Base-by-base conservation (phyloP, 2,888 invertebrate species). In the Leptinotarsa rubiginosa region DNA sequence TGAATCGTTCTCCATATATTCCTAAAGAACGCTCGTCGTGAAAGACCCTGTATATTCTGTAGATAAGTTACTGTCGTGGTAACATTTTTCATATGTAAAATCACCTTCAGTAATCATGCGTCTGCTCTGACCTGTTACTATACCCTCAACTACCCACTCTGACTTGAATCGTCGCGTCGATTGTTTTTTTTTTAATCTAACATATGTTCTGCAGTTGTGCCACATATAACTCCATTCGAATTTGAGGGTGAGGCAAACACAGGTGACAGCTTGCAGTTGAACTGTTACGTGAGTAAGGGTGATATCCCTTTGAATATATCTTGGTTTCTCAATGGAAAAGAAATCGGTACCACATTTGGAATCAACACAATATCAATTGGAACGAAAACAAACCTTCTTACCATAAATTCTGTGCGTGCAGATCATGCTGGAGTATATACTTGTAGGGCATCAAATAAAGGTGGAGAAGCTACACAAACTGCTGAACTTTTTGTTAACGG, bases 371-470 rank as follows among this genome's bases (percentile, higher is more conserved):
- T 87, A 69, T 81, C 87, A 12, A 86, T 89, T 81, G 86, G 89
- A 72, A 85, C 89, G 66, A 87, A 90, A 85, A 92, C 92, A 80
- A 93, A 92, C 83, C 90, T 90, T 82, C 90, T 92, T 89, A 86
- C 90, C 89, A 92, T 93, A 80, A 91, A 90, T 85, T 88, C 91
- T 13, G 91, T 92, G 16, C 90, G 90, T 81, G 91, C 92, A 80
- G 89, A 90, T 81, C 93, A 94, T 86, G 91, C 91, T 81, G 94
- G 94, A 84, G 90, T 91, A 87, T 94, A 93, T 88, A 92, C 91
- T 73, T 94, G 94, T 86, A 90, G 90, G 76, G 93, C 92, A 73
- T 89, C 89, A 79, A 94, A 94, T 87, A 89, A 88, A 83, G 93
- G 92, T 76, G 94, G 94, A 84, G 87, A 89, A 69, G 89, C 90